Percentiles rank a stretch among this genome's conserved stretches.
phyloP scores from a whole-genome alignment of 2,797 vertebrate species.

The Pitangus sulphuratus region DNA sequence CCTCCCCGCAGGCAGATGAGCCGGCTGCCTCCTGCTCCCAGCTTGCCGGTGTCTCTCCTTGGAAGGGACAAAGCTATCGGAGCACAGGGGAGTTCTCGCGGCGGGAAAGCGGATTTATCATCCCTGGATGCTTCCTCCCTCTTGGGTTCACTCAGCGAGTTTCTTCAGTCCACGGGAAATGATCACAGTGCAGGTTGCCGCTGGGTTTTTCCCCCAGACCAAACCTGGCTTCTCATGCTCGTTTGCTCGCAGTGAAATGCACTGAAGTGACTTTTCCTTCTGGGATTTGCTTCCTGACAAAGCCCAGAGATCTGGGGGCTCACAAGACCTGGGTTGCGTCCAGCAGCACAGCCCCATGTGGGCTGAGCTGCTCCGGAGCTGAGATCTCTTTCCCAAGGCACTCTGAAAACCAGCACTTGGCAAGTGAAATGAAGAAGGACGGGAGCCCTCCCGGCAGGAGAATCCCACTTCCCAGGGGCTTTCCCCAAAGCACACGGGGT shows the following conservation, averaged over 20 bases:
- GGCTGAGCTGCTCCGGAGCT: neutral
- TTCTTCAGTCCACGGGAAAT: neutral
- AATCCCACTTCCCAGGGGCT: neutral
- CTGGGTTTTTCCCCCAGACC: neutral
- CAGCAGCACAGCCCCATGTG: neutral
- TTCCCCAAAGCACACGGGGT: neutral
- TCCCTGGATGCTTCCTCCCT: neutral
- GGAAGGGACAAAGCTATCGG: rapidly evolving
- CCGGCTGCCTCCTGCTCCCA: neutral
- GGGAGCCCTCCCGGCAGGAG: neutral
- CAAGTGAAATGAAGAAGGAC: neutral
- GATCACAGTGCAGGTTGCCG: rapidly evolving
- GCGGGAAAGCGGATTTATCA: neutral
- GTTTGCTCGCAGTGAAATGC: neutral
- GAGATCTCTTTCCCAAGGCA: neutral
- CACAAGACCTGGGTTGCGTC: neutral
- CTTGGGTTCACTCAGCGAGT: neutral
- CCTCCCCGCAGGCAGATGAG: neutral
- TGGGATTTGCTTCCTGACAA: neutral
- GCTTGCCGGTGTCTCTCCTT: rapidly evolving
- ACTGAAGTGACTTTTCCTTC: neutral
- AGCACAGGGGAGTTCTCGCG: neutral
- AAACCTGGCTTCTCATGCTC: neutral
- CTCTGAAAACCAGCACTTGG: rapidly evolving
- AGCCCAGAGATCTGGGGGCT: neutral